Base-by-base conservation (phyloP, 1,140 invertebrate species). In the Chymomyza costata region DNA sequence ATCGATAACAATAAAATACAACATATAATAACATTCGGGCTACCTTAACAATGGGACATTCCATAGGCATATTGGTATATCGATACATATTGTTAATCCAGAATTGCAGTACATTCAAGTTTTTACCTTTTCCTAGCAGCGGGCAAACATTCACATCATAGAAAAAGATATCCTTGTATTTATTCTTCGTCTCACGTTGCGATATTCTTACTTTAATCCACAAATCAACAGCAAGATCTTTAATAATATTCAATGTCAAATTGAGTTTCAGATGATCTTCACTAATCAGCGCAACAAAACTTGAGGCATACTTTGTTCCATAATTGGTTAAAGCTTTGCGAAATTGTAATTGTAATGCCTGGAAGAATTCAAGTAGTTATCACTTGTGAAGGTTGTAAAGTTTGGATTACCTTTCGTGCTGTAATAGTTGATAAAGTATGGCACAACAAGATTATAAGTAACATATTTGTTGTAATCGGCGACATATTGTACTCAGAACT, bases 81-180 rank as follows among this genome's bases (percentile, higher is more conserved):
- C 51, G 48, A 0, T 41, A 48, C 6, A 70, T 37, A 13, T 60
- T 78, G 1, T 76, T 30, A 17, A 78, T 1, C 70, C 71, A 76
- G 14, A 32, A 39, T 7, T 70, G 47, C 28, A 66, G 50, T 1
- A 66, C 19, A 19, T 49, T 70, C 11, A 35, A 35, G 8, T 50
- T 43, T 2, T 47, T 58, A 37, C 48, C 39, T 3, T 60, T 44
- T 10, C 58, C 70, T 19, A 78, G 30, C 6, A 76, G 25, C n/a
- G 37, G 44, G 41, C 71, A 76, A 1, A 76, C 11, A 18, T 78
- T 66, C 10, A 78, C 17, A 8, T 78, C 48, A 28, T 74, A 78
- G 8, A 41, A 8, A 15, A 74, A 66, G 13, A 78, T 25, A 1
- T 41, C 21, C 15, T 49, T 34, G 50, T 55, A 73, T 2, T 11